phyloP scores from a whole-genome alignment of 2,888 invertebrate genomes.

The Galerucella nymphaeae region DNA sequence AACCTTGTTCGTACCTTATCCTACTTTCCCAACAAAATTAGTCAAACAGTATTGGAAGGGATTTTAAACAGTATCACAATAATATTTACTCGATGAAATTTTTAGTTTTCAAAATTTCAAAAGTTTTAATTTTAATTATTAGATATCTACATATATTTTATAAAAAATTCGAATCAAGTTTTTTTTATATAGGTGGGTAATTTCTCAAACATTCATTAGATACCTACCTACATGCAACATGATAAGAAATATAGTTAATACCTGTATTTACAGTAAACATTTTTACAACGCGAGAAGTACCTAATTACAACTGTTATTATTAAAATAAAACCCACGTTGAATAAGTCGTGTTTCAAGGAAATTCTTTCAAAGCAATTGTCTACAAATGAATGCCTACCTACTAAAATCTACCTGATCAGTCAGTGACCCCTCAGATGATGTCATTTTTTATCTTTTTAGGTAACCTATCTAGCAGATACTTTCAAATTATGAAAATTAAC shows the following conservation, averaged over 20 bases:
- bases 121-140: too few relatives aligned
- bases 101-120: too few relatives aligned
- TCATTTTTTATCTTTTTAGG: conserved; percentile 9
- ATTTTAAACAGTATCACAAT: too few relatives aligned
- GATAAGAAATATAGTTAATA: not conserved
- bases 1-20: too few relatives aligned
- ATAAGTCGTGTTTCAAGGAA: conserved; percentile 3
- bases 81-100: too few relatives aligned
- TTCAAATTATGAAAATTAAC: not conserved
- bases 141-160: too few relatives aligned
- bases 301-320: not conserved
- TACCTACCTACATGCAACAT: too few relatives aligned
- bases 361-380: not conserved
- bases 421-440: conserved; percentile 7
- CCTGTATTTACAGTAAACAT: not conserved
- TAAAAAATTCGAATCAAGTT: too few relatives aligned
- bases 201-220: too few relatives aligned
- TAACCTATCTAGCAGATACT: conserved; percentile 3
- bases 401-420: conserved; percentile 8
- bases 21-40: too few relatives aligned
- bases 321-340: not conserved
- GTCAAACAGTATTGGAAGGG: too few relatives aligned
- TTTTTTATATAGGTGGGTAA: too few relatives aligned
- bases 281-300: not conserved
- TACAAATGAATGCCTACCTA: conserved; percentile 5